Evolutionary conservation across 1,140 invertebrate species (phyloP), one percentile per base, ranked within the genome.

Genomic region (Ectropis grisescens): DNA sequence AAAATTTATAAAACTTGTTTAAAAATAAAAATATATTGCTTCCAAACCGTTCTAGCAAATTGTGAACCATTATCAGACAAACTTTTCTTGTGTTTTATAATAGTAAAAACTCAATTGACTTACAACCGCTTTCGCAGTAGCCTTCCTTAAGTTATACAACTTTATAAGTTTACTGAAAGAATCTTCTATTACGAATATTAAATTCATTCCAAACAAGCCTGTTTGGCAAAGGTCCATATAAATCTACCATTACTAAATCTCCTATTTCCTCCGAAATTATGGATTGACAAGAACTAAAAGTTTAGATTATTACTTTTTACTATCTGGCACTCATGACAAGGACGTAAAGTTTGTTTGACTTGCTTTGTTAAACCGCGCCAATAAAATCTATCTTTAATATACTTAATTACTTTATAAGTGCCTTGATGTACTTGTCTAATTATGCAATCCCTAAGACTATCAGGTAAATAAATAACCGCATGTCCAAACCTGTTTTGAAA

Each of bases 141-240:
- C 58, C 15, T 38, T 51, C 13, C 38, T 48, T 10, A 75, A 7
- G 2, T 55, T 47, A 36, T 58, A 75, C 2, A 71, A 28, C 23
- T 51, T 50, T 0, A 68, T 55, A 35, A 49, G 61, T 37, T 74
- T 71, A 11, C 35, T 41, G 25, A 71, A 75, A 1, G 32, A 29
- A 32, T 71, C 62, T 2, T 65, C 54, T 8, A 59, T 48, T 0
- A 65, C 56, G n/a, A 71, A 37, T 7, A 75, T 52, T 28, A 64
- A 64, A 2, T 15, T 31, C 4, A 34, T 12, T 1, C 58, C 43
- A 10, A 34, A 47, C 9, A 29, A 40, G 0, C 47, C 35, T 11
- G 28, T 27, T n/a, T 5, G 58, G 58, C 9, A 70, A 25, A 0
- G 58, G 64, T 9, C 64, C 64, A 42, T 45, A 65, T 29, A 44